These are phyloP conservation scores for Xanthia icteritia DNA, from an alignment of 2,888 invertebrate genomes.

Conservation along the genomic window DNA sequence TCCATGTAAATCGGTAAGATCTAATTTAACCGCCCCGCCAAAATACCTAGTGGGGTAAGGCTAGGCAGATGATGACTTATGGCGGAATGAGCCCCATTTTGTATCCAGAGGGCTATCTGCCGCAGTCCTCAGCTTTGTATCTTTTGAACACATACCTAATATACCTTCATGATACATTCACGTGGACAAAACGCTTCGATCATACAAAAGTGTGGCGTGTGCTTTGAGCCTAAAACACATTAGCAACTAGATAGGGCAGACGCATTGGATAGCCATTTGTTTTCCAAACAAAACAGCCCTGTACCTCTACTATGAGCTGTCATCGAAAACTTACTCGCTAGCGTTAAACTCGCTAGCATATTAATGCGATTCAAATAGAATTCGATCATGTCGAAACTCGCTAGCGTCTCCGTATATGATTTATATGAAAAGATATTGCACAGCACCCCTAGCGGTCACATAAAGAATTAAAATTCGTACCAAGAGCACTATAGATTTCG, in stretches of 20 bases:
- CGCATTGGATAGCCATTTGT: conserved; percentile 45
- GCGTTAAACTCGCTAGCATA: too few species aligned
- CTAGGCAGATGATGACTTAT: not conserved
- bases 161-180: not conserved
- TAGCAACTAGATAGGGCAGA: conserved; percentile 21
- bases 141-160: not conserved
- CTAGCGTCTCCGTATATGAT: too few species aligned
- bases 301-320: too few species aligned
- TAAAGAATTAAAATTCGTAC: too few species aligned
- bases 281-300: conserved; percentile 49
- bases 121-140: not conserved
- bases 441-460: too few species aligned
- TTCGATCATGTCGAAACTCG: too few species aligned
- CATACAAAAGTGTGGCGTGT: not conserved
- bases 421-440: too few species aligned
- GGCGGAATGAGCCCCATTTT: not conserved
- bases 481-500: too few species aligned
- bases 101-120: not conserved
- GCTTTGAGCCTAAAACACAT: conserved; percentile 10
- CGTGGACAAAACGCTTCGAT: not conserved
- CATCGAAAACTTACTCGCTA: too few species aligned
- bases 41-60: not conserved
- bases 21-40: not conserved
- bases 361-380: too few species aligned
- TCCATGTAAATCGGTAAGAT: not conserved